Evolutionary conservation across 2,888 invertebrate species (phyloP), one percentile per base, ranked within the genome.

Genomic region (Tineola bisselliella): DNA sequence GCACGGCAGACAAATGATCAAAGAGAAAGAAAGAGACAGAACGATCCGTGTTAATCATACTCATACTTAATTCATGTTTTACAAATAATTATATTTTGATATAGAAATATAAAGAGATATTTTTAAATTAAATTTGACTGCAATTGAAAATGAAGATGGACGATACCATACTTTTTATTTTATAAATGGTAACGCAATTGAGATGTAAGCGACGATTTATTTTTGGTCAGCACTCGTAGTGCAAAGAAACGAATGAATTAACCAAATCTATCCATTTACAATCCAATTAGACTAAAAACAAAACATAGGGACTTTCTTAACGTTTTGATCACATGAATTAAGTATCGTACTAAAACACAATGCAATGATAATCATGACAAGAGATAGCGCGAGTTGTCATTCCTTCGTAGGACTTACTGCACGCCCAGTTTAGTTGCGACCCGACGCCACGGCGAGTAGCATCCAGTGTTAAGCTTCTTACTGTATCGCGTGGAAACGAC

Each of bases 381-480:
- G 48, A 48, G 17, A 15, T 48, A 48, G 48, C 48, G 48, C 48
- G 48, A 48, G 48, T 48, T 48, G 48, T 48, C 48, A 48, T 13
- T 12, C n/a, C 13, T 48, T 48, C 31, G 13, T 15, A 15, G 18
- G 60, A 95, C 95, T 94, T 94, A 95, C 95, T 95, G 94, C 89
- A 96, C 95, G 91, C 95, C 95, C 81, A 95, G 93, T 88, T 95
- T 95, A 88, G 94, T 94, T 84, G 95, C 95, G 86, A 95, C 95
- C 88, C 95, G 92, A 79, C 94, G 93, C 95, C 95, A 96, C 89
- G 95, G 95, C 81, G 93, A 94, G 90, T 93, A 93, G 91, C 93
- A 92, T 81, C 91, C 90, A 75, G 89, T 84, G 76, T 89, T 80
- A 88, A 90, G 87, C 87, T 89, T 91, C 90, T 90, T 91, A 91